These are phyloP conservation scores for Pocillopora damicornis DNA, from an alignment of 64 coral and sea anemone genomes.

Conservation along the genomic window DNA sequence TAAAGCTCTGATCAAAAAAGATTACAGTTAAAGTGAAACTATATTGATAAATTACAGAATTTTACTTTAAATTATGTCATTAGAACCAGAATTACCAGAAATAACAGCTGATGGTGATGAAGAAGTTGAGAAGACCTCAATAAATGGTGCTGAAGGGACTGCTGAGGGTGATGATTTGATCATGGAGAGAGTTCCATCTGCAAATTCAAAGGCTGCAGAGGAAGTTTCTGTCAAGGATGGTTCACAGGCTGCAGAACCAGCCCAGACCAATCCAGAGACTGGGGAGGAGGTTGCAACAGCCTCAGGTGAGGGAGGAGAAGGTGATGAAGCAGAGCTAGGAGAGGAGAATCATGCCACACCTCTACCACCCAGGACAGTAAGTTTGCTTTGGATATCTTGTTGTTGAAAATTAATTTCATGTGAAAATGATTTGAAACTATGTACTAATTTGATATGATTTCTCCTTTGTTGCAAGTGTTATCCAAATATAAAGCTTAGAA, in stretches of 20 bases:
- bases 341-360: conserved; percentile 47
- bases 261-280: conserved; percentile 80
- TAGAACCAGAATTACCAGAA: conserved; percentile 84
- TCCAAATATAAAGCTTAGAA: no score
- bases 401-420: no score
- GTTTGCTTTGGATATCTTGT: background rate
- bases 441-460: no score
- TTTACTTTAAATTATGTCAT: background rate
- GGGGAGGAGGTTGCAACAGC: conserved; percentile 67
- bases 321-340: conserved; percentile 37
- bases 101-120: conserved; percentile 60
- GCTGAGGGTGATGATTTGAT: conserved; percentile 65
- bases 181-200: conserved; percentile 73
- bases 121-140: conserved; percentile 55
- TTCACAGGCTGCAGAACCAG: conserved; percentile 2
- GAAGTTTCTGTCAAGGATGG: conserved; percentile 48
- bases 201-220: conserved; percentile 54
- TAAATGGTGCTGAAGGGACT: conserved; percentile 35
- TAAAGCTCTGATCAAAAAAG: no score
- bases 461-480: no score
- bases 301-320: conserved; percentile 52
- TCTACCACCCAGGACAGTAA: conserved; percentile 76
- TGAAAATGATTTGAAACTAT: no score
- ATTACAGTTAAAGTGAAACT: background rate
- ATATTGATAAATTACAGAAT: background rate